Conservation (phyloP, 2,113 vertebrate species). For the Mystacornis crossleyi region DNA sequence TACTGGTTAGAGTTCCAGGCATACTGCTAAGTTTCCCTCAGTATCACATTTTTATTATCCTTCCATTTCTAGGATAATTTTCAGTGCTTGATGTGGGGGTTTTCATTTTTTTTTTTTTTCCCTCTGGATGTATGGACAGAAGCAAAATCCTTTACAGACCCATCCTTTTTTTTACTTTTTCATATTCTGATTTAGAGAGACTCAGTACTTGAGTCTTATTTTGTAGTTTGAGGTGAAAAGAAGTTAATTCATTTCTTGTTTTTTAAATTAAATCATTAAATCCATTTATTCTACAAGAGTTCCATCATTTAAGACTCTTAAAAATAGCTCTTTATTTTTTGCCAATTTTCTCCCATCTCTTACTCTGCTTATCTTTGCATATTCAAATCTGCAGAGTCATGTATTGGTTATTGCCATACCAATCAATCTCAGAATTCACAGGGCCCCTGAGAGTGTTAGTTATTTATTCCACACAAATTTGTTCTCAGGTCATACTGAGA, state of each 20-base stretch:
- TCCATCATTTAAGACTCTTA: not conserved
- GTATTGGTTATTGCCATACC: not conserved
- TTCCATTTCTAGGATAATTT: not conserved
- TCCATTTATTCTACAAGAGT: not conserved
- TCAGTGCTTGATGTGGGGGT: rapidly evolving
- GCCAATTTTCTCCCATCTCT: not conserved
- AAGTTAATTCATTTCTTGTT: not conserved
- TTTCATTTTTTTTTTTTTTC: not conserved
- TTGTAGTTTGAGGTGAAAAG: not conserved
- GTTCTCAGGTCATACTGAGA: not conserved
- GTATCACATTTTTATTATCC: not conserved
- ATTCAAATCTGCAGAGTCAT: not conserved
- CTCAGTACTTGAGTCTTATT: not conserved
- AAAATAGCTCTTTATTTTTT: not conserved
- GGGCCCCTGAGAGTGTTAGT: not conserved
- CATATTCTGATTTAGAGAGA: not conserved
- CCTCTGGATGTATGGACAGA: not conserved
- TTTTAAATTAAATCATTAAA: not conserved
- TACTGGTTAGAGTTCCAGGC: not conserved
- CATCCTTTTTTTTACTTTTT: not conserved
- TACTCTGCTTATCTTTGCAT: not conserved
- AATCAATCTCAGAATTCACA: not conserved
- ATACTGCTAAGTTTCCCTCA: not conserved
- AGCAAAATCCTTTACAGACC: not conserved
- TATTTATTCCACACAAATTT: not conserved